Evolutionary conservation across 2,113 vertebrate genomes (phyloP), one percentile per base, ranked within the genome.

Genomic region (Octodon degus): DNA sequence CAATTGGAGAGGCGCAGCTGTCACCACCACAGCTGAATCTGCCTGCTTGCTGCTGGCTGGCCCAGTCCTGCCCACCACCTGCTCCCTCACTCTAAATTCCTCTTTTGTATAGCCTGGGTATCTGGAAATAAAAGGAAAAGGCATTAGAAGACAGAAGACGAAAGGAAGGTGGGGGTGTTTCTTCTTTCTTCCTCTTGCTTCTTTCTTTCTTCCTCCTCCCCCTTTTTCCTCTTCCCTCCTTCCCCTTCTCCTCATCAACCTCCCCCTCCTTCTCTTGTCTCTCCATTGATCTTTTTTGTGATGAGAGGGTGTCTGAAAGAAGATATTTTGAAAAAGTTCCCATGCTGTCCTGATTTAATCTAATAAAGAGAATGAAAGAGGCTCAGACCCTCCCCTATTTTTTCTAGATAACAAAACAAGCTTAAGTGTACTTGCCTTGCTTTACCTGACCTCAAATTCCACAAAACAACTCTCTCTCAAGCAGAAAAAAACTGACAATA

Each of bases 1-100:
- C 91, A 96, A 94, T 2, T 86, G 94, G 83, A 95, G 79, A 88
- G 50, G n/a, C 67, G 55, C 97, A 97, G 94, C 97, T 97, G 96
- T 96, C 91, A 83, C 68, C 86, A 95, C 30, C 55, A 89, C 96
- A 97, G 94, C 96, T 97, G 96, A 97, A 91, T 22, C 8, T 14
- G 82, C 91, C 90, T 34, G 82, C 60, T 43, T 86, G 81, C 74
- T 93, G 87, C 70, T 93, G 86, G 47, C 67, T 82, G 58, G 89
- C 79, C 72, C 63, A 62, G 89, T 77, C 88, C 65, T 91, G 86
- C 83, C 79, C n/a, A 62, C 94, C 95, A 97, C 91, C 97, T 97
- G 96, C 94, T 96, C 83, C 83, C 70, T 17, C 76, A 91, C 86
- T 95, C 93, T 95, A 94, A 95, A 97, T 97, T 92, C 90, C 86